These are phyloP conservation scores for Drosophila sp. DNA, from an alignment of 1,140 invertebrate genomes.

Conservation along the genomic window DNA sequence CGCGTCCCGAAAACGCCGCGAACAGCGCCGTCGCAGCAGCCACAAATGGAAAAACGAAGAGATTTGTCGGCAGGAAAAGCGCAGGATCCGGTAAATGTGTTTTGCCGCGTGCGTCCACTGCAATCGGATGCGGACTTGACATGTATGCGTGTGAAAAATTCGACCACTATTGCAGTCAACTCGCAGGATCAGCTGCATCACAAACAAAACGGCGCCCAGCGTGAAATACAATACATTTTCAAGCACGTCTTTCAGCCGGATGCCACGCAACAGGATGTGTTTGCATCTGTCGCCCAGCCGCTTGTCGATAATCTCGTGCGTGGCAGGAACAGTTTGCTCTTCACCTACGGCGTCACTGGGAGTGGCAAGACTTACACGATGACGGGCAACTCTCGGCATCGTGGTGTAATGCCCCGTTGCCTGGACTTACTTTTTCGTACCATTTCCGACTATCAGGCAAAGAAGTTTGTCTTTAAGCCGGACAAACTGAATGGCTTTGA, in stretches of 20 bases:
- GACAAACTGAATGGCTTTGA: constrained; percentile 98
- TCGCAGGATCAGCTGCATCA: constrained; percentile 88
- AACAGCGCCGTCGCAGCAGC: constrained; percentile 34
- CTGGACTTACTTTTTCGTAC: constrained; percentile 97
- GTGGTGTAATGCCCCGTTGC: constrained; percentile 94
- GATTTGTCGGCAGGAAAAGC: constrained; percentile 47
- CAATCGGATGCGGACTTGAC: constrained; percentile 87
- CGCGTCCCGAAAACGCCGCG: constrained; percentile 68
- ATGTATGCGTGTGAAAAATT: constrained; percentile 90
- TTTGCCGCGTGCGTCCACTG: constrained; percentile 92
- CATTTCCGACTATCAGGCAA: constrained; percentile 91
- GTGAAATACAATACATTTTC: constrained; percentile 91
- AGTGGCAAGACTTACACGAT: constrained; percentile 99
- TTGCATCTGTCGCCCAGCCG: constrained; percentile 93
- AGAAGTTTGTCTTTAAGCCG: constrained; percentile 95
- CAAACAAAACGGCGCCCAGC: constrained; percentile 86
- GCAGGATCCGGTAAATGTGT: constrained; percentile 91
- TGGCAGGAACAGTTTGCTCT: constrained; percentile 95
- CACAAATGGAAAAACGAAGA: constrained; percentile 45
- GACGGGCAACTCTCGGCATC: constrained; percentile 90
- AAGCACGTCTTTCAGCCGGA: constrained; percentile 93
- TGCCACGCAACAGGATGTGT: constrained; percentile 91
- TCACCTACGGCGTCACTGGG: constrained; percentile 98
- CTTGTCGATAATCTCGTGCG: constrained; percentile 92
- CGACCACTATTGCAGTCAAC: constrained; percentile 87